Base-by-base conservation (phyloP, 2,888 invertebrate species). In the Acrobasis consociella region DNA sequence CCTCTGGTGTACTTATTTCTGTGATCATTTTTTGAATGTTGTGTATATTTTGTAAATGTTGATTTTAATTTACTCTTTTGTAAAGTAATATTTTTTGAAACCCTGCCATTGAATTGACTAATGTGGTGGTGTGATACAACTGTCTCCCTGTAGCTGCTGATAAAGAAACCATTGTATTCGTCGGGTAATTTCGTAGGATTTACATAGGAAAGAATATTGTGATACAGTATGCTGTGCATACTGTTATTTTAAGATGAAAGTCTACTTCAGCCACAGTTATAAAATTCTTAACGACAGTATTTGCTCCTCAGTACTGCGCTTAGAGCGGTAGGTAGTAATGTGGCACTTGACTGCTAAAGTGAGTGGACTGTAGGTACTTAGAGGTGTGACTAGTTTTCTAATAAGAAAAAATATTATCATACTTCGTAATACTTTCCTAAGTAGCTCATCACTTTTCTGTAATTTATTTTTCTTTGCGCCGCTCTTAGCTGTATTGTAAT, bases 71-170 rank as follows among this genome's bases (percentile, higher is more conserved):
- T 37, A 62, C 66, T 50, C 63, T 62, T 65, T 58, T 64, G 58
- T 63, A 55, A 65, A 69, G 65, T 65, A 64, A 64, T 64, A 65
- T 61, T 61, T 62, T 58, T 63, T 46, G 58, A 59, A 53, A 39
- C 62, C 68, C 38, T 68, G 59, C 65, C 67, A 68, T 64, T 65
- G 71, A 78, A 81, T 86, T 83, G 83, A 82, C 83, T 82, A 74
- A 62, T 73, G 73, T 79, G 81, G 81, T 86, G 80, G 81, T 87
- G 89, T 89, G 87, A 80, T 73, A 82, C 79, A 79, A 78, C 77
- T 80, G 78, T 71, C 72, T 69, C 75, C 71, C 74, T 67, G 71
- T 77, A 77, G 74, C 68, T 77, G 77, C 73, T 68, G 68, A 72
- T 67, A 72, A 64, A 67, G 58, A 61, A 65, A 58, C 60, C 15